These are phyloP conservation scores for Eciton burchellii DNA, from an alignment of 1,140 invertebrate species.

Conservation along the genomic window DNA sequence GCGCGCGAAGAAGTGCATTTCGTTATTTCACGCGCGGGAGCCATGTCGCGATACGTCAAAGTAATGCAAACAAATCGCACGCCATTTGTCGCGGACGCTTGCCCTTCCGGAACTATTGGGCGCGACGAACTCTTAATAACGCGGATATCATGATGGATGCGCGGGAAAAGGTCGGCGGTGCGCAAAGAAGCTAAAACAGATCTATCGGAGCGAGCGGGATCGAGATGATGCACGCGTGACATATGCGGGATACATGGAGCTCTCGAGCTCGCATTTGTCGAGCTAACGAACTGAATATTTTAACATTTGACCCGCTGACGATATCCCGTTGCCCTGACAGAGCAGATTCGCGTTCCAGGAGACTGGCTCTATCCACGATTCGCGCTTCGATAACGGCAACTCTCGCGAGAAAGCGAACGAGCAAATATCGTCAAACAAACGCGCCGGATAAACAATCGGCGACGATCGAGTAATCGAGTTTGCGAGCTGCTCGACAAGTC, in stretches of 20 bases:
- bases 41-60: constrained; percentile 49
- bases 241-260: constrained; percentile 26
- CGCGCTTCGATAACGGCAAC: neutral
- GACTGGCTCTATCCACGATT: constrained; percentile 43
- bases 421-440: constrained; percentile 33
- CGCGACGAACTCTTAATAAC: constrained; percentile 51
- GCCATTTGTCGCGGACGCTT: constrained; percentile 31
- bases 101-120: constrained; percentile 27
- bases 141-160: constrained; percentile 59
- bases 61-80: constrained; percentile 64
- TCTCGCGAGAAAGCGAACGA: constrained; percentile 25
- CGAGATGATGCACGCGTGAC: constrained; percentile 23
- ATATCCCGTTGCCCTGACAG: constrained; percentile 28
- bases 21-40: constrained; percentile 15
- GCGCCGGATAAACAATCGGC: constrained; percentile 12
- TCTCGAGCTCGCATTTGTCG: constrained; percentile 53
- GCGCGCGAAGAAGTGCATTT: constrained; percentile 65
- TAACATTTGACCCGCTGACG: constrained; percentile 48
- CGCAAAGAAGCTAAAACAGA: neutral
- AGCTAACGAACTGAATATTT: constrained; percentile 55
- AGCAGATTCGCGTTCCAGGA: constrained; percentile 41
- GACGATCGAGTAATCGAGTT: constrained; percentile 35
- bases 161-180: neutral
- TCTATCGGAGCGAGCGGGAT: neutral
- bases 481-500: constrained; percentile 27